Conservation (phyloP, 2,797 vertebrate genomes). For the Crenichthys baileyi region DNA sequence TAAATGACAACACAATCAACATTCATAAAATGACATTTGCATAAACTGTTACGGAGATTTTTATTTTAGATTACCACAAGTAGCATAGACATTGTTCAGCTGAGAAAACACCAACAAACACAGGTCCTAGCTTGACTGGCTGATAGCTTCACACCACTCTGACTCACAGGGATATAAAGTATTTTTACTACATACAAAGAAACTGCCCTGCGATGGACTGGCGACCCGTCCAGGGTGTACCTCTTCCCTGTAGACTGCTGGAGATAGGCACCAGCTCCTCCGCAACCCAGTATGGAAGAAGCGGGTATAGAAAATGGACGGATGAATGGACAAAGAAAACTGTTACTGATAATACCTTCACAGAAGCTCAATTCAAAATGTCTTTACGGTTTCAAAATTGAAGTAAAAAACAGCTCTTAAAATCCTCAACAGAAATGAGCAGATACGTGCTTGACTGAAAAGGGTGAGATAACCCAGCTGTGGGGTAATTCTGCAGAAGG, state of each 20-base stretch:
- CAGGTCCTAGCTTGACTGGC: neutral
- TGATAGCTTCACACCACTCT: neutral
- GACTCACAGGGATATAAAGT: neutral
- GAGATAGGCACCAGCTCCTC: no score
- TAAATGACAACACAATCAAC: neutral
- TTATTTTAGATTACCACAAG: neutral
- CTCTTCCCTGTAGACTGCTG: no score
- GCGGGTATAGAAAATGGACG: no score
- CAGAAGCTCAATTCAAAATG: neutral
- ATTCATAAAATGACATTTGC: neutral
- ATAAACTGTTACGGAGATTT: neutral
- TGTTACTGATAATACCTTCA: neutral
- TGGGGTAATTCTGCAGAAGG: neutral
- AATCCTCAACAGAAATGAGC: constrained; percentile 20
- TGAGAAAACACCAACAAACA: neutral
- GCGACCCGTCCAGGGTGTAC: no score
- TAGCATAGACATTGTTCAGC: neutral
- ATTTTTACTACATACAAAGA: neutral
- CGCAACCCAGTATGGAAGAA: no score
- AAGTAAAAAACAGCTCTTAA: neutral
- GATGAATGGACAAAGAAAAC: neutral
- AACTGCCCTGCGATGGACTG: no score
- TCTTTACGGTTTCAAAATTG: neutral
- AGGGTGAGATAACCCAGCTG: constrained; percentile 10
- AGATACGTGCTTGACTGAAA: constrained; percentile 15